Evolutionary conservation across 1,140 invertebrate genomes (phyloP), one percentile per base, ranked within the genome.

Genomic region (Scaptomyza hsui): DNA sequence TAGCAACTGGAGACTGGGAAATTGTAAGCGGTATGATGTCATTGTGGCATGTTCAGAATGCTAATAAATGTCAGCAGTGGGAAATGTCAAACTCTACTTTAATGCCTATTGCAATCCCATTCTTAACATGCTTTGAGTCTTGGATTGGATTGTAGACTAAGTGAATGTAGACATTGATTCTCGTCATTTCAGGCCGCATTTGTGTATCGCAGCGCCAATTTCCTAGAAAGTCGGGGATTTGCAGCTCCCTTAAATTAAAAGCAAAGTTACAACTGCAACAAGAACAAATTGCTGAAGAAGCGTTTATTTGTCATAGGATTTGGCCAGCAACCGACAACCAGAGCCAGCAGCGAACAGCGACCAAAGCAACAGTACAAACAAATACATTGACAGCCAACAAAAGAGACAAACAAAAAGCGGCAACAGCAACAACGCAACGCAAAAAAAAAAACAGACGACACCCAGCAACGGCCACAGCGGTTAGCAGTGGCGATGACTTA

Each of bases 401-500:
- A 39, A 42, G 9, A 24, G 47, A 48, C 13, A 52, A 19, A 48
- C 10, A 48, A 37, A 32, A 57, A 68, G 62, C 26, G 55, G 56
- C 44, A 47, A 42, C 49, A 24, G 12, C 21, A 51, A 45, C 26
- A 48, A 35, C 7, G 26, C 37, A 24, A n/a, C 6, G 9, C 21
- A 41, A 16, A 16, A 12, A 32, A 9, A 24, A 29, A 39, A 35
- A 68, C 57, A 29, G 35, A 21, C 52, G 77, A 61, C 44, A 65
- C 57, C 61, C 70, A 53, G 59, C 73, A 53, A 67, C 45, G 75
- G 73, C 72, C 82, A 78, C 82, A 81, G 81, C 65, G 81, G 81
- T 88, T 88, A 88, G 82, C 78, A 72, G 62, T 75, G 82, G 78
- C 82, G 78, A 88, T 88, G 82, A 88, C 82, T 88, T 88, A 88